Percentiles rank a stretch among this genome's conserved stretches.
Conservation (phyloP, 35 echinoderm and acorn worm species). For the Diadema setosum region DNA sequence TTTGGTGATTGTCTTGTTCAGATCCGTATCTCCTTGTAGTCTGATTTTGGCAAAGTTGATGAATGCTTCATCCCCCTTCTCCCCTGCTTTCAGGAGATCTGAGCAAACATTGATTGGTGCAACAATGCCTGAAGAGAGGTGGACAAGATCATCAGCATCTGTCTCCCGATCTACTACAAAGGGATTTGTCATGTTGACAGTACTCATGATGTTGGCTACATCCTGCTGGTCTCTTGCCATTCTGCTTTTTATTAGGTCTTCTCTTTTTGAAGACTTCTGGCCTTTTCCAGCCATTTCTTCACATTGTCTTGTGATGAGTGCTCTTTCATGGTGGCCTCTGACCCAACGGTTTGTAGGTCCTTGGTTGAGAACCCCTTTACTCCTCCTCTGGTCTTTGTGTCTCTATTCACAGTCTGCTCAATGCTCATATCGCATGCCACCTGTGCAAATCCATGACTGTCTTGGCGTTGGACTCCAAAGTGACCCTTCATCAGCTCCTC, state of each 20-base stretch:
- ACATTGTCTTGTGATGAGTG: constrained; percentile 51
- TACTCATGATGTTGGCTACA: constrained; percentile 6
- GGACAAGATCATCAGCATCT: constrained; percentile 15
- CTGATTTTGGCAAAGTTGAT: neutral
- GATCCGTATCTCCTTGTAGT: constrained; percentile 21
- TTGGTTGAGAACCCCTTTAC: constrained; percentile 54
- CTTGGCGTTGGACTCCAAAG: constrained; percentile 59
- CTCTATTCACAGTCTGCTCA: constrained; percentile 46
- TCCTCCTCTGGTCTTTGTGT: constrained; percentile 54
- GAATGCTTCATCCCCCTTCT: constrained; percentile 39
- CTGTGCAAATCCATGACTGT: constrained; percentile 17
- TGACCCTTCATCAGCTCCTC: neutral
- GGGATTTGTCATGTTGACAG: constrained; percentile 32
- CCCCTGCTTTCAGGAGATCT: constrained; percentile 21
- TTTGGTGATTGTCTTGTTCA: constrained; percentile 28
- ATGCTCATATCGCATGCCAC: constrained; percentile 46
- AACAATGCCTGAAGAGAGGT: constrained; percentile 61
- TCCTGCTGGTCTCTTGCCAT: constrained; percentile 28
- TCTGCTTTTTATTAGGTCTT: constrained; percentile 22
- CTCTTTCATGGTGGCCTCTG: constrained; percentile 39
- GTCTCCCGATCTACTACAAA: constrained; percentile 8
- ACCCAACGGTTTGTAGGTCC: constrained; percentile 55
- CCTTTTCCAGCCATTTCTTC: constrained; percentile 80
- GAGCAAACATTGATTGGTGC: constrained; percentile 17
- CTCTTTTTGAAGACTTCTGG: neutral